A percentile compares a stretch with the other conserved stretches of the same genome.
Conservation (phyloP, 1,140 invertebrate genomes). For the Gyrodactylus bullatarudis region DNA sequence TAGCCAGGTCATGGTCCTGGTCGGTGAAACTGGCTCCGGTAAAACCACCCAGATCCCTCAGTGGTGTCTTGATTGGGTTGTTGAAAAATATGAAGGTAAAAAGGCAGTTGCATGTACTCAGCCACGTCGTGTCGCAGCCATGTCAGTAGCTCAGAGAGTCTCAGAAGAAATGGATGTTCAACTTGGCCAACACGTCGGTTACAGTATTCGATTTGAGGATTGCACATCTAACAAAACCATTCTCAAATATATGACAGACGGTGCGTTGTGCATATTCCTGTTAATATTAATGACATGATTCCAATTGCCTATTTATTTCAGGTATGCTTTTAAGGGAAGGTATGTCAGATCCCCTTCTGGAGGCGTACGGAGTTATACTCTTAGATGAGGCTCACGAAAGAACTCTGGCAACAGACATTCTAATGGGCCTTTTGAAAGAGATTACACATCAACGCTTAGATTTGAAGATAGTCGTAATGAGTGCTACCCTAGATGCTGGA, state of each 20-base stretch:
- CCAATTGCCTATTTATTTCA: conserved; percentile 69
- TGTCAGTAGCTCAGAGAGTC: conserved; percentile 86
- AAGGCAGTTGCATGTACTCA: conserved; percentile 75
- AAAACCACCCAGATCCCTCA: conserved; percentile 55
- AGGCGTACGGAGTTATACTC: conserved; percentile 62
- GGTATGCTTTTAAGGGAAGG: conserved; percentile 96
- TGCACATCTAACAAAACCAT: conserved; percentile 74
- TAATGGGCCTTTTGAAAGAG: conserved; percentile 90
- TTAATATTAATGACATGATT: conserved; percentile 3
- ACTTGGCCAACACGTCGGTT: conserved; percentile 85
- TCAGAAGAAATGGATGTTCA: conserved; percentile 95
- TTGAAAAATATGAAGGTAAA: conserved; percentile 26
- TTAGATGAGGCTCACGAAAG: conserved; percentile 96
- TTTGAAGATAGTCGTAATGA: conserved; percentile 94
- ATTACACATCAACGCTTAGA: conserved; percentile 65
- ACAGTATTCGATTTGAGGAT: conserved; percentile 96
- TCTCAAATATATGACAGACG: conserved; percentile 26
- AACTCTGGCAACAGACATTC: conserved; percentile 80
- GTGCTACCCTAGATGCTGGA: conserved; percentile 90
- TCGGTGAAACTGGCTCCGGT: conserved; percentile 56
- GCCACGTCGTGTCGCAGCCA: conserved; percentile 77
- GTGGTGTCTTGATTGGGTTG: conserved; percentile 63
- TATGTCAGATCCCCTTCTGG: conserved; percentile 90
- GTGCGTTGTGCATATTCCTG: conserved; percentile 1
- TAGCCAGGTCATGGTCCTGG: conserved; percentile 60